These are phyloP conservation scores for Microctonus aethiopoides DNA, from an alignment of 2,888 invertebrate genomes.

Conservation along the genomic window DNA sequence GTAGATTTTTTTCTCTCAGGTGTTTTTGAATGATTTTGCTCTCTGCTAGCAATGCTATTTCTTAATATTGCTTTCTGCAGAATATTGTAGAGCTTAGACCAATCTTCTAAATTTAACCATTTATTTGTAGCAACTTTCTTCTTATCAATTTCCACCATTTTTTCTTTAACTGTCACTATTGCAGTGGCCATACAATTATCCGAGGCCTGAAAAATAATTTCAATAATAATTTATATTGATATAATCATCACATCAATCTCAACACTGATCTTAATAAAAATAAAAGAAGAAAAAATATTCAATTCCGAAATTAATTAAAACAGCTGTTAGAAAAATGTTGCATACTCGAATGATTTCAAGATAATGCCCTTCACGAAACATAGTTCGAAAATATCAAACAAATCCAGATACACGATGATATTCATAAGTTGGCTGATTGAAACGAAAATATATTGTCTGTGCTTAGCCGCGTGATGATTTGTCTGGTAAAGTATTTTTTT, in stretches of 20 bases:
- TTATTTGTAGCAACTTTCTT: conserved; percentile 54
- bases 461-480: not conserved
- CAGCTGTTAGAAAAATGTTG: conserved; percentile 46
- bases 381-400: conserved; percentile 22
- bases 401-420: not conserved
- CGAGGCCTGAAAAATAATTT: conserved; percentile 44
- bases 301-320: conserved; percentile 20
- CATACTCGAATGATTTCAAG: conserved; percentile 58
- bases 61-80: conserved; percentile 51
- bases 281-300: conserved; percentile 27
- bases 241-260: not conserved
- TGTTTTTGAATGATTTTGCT: conserved; percentile 20
- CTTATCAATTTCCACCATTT: conserved; percentile 51
- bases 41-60: conserved; percentile 38
- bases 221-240: not conserved
- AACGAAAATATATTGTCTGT: not conserved
- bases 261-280: conserved; percentile 1
- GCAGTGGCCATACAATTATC: conserved; percentile 54
- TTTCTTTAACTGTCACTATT: conserved; percentile 56
- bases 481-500: not conserved
- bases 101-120: conserved; percentile 56
- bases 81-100: conserved; percentile 53
- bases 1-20: conserved; percentile 49
- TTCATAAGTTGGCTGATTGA: not conserved
- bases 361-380: conserved; percentile 59